Base-by-base conservation (phyloP, 92 coral and sea anemone species). In the Nematostella vectensis region DNA sequence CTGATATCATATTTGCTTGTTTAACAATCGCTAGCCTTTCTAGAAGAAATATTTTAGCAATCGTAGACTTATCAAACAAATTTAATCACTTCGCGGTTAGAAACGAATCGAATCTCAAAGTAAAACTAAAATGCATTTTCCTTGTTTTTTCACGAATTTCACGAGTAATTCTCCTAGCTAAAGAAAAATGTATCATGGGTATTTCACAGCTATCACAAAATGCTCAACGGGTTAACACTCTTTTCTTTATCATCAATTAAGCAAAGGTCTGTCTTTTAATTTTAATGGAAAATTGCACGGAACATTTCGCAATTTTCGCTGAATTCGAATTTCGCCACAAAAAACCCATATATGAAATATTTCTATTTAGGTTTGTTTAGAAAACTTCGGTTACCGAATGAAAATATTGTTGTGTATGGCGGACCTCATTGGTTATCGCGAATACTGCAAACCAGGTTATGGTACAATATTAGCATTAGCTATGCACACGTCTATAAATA, bases 1-100 rank as follows among this genome's bases (percentile, higher is more conserved):
- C 67, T 55, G 44, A 67, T 67, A 56, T 61, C 40, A 55, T 52
- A 68, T 57, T 61, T 38, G 56, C 55, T 72, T 70, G 83, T 70
- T 77, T 70, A 73, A 68, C 61, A 48, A 59, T 61, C 71, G 55
- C 71, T 40, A 52, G 70, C 58, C 57, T 53, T 54, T 70, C 38
- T 16, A 79, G 61, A 61, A 67, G 82, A 79, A 79, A 79, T 79
- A 73, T 79, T 73, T 79, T 76, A 67, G 47, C 31, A 71, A 63
- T 40, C 38, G 55, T 62, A 60, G 15, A 58, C 43, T 63, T 62
- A 59, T 62, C 68, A 54, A 63, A 45, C 54, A 62, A 55, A 71
- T 63, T n/a, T n/a, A 70, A 61, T 19, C 2, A 57, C 40, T 59
- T 61, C 61, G 42, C n/a, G n/a, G n/a, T n/a, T n/a, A n/a, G n/a